Base-by-base conservation (phyloP, 2,113 vertebrate genomes). In the Uropsilus gracilis region DNA sequence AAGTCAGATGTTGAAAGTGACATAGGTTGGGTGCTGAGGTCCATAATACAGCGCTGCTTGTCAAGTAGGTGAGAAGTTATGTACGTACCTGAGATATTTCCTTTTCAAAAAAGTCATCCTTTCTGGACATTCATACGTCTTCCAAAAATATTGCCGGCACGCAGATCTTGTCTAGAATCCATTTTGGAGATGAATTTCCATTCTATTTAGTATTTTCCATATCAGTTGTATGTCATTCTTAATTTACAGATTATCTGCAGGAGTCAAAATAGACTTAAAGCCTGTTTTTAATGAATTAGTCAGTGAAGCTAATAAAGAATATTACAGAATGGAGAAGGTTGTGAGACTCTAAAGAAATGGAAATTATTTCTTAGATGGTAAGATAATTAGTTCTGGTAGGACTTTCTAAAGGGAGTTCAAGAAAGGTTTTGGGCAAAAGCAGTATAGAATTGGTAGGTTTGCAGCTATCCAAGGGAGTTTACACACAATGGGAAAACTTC, bases 221-320 rank as follows among this genome's bases (percentile, higher is more conserved):
- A 24, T 90, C 61, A 96, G 34, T 55, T 11, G 46, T 61, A 91
- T 85, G 44, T 32, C 28, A 73, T 91, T 91, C 20, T 69, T 83
- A 86, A 86, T 30, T 66, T 42, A 30, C 24, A 88, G 18, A 57
- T 76, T 66, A 72, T 85, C 66, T 77, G 30, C 12, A 37, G 32
- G 28, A 82, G 30, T 37, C 34, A 86, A 82, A 59, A 72, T 73
- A 85, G 22, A 64, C 34, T 77, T 64, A 39, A 7, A 72, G 3
- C 7, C 39, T 71, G 6, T 83, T 86, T 82, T 72, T 37, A 39
- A 57, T 64, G 16, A 83, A 83, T 86, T 89, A 57, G 16, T 63
- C 24, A 84, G 14, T 34, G 77, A 44, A 85, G 8, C 9, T 86
- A 87, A 50, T 82, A 89, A 82, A 28, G 72, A 61, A 53, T 91